Conservation (phyloP, 2,797 vertebrate genomes). For the Spinus olivaceus region DNA sequence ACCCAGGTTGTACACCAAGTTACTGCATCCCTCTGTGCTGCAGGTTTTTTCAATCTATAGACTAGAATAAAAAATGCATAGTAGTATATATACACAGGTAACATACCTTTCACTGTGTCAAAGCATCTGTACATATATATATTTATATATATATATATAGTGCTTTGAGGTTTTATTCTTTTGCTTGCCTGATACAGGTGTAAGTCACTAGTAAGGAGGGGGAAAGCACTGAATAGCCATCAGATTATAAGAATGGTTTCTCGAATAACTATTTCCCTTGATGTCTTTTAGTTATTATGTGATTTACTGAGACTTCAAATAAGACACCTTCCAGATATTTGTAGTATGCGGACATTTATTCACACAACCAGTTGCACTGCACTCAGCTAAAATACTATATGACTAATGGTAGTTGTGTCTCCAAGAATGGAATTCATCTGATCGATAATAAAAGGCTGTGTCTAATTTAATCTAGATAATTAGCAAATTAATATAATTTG, state of each 20-base stretch:
- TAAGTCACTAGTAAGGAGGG: neutral
- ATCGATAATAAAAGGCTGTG: neutral
- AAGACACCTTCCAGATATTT: neutral
- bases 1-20: neutral
- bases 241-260: neutral
- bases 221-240: neutral
- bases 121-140: neutral
- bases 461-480: conserved; percentile 33
- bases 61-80: neutral
- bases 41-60: neutral
- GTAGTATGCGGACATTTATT: neutral
- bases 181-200: neutral
- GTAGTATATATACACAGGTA: neutral
- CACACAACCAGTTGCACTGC: neutral
- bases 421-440: neutral
- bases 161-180: neutral
- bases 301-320: neutral
- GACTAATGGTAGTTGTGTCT: neutral
- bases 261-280: neutral
- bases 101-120: neutral
- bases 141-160: neutral
- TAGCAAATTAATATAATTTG: conserved; percentile 27
- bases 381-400: neutral
- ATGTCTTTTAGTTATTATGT: neutral
- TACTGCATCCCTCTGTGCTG: neutral